These are phyloP conservation scores for Crematogaster levior DNA, from an alignment of 2,888 invertebrate species.

Conservation along the genomic window DNA sequence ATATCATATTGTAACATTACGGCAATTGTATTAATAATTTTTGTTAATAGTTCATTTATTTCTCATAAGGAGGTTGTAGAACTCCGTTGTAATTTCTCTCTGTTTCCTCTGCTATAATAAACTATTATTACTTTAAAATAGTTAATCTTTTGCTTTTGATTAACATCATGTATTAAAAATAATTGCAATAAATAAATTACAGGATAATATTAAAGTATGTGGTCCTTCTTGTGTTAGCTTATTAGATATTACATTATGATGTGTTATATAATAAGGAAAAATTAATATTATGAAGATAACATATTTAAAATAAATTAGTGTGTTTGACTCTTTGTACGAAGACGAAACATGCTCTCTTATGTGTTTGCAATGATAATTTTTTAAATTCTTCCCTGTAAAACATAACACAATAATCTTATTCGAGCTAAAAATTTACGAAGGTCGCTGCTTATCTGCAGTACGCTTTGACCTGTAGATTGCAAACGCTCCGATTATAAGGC, in stretches of 20 bases:
- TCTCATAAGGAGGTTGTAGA: background rate
- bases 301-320: background rate
- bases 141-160: background rate
- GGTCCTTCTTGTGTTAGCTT: background rate
- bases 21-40: background rate
- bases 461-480: conserved; percentile 59
- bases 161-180: background rate
- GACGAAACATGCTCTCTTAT: background rate
- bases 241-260: background rate
- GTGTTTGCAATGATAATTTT: background rate
- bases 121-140: background rate
- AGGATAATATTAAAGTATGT: background rate
- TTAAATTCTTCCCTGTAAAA: background rate
- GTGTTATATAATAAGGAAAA: background rate
- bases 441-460: conserved; percentile 50
- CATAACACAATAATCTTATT: conserved; percentile 24
- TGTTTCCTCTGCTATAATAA: background rate
- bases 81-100: background rate
- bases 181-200: background rate
- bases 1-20: background rate
- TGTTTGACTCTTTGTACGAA: background rate
- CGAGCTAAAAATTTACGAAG: conserved; percentile 24
- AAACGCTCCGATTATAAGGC: conserved; percentile 37
- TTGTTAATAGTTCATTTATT: conserved; percentile 11
- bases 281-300: background rate